Percentiles rank a stretch among this genome's conserved stretches.
These are phyloP conservation scores for Anagrus nilaparvatae DNA, from an alignment of 1,140 invertebrate genomes.

Conservation along the genomic window DNA sequence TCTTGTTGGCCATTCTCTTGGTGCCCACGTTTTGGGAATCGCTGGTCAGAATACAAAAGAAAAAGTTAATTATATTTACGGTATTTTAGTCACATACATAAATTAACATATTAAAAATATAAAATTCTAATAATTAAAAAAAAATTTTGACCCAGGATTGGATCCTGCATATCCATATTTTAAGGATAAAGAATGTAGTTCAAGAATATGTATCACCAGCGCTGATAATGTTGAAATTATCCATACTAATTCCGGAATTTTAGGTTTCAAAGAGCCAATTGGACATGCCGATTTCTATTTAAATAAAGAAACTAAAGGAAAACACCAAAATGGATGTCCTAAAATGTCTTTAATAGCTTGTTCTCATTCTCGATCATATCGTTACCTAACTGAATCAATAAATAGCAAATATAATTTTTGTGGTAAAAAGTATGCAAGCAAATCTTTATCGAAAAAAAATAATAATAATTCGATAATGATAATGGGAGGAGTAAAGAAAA, in stretches of 20 bases:
- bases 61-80: slow-evolving; percentile 27
- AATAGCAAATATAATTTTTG: no score
- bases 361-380: slow-evolving; percentile 18
- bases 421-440: no score
- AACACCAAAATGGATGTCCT: slow-evolving; percentile 64
- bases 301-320: slow-evolving; percentile 48
- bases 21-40: slow-evolving; percentile 43
- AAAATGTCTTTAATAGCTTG: slow-evolving; percentile 12
- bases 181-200: slow-evolving; percentile 15
- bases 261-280: slow-evolving; percentile 23
- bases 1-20: slow-evolving; percentile 34
- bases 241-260: slow-evolving; percentile 36
- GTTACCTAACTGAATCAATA: slow-evolving; percentile 31
- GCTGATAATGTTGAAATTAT: slow-evolving; percentile 43
- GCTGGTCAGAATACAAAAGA: slow-evolving; percentile 11
- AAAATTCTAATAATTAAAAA: no score
- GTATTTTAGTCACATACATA: no score
- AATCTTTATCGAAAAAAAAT: no score
- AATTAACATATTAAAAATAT: no score
- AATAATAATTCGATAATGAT: no score
- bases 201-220: slow-evolving; percentile 29
- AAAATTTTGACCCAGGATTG: slow-evolving; percentile 26
- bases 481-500: no score
- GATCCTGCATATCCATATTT: slow-evolving; percentile 44
- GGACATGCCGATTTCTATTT: slow-evolving; percentile 50